Conservation (phyloP, 2,113 vertebrate genomes). For the Colaptes auratus region DNA sequence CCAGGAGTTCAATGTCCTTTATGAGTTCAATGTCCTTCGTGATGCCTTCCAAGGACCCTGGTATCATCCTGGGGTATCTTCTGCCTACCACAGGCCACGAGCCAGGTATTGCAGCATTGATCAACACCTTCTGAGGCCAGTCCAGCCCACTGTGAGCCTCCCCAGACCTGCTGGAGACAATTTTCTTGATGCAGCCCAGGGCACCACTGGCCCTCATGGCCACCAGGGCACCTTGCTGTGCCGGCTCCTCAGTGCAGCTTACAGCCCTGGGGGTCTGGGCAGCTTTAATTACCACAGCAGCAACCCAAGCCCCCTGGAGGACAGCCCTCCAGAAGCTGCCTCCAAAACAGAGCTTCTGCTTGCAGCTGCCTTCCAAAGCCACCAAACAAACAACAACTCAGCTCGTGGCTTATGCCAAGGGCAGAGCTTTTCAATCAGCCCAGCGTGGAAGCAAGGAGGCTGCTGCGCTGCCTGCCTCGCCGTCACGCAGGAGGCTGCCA, state of each 20-base stretch:
- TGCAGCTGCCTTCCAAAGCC: not conserved
- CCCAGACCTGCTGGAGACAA: too few species aligned
- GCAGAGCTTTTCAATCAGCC: slow-evolving; percentile 52
- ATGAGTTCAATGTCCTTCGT: too few species aligned
- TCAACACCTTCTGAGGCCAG: not conserved
- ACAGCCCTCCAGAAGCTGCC: slow-evolving; percentile 11
- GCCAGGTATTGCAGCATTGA: not conserved
- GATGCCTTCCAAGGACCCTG: not conserved
- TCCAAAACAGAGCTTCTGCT: slow-evolving; percentile 26
- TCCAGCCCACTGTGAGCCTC: not conserved
- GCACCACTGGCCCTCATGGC: too few species aligned
- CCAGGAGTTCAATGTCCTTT: too few species aligned
- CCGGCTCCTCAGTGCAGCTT: not conserved
- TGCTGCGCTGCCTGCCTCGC: slow-evolving; percentile 29
- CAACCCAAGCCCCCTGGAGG: not conserved
- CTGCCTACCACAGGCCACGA: not conserved
- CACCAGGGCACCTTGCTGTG: too few species aligned
- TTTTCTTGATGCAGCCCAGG: too few species aligned
- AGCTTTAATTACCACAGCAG: slow-evolving; percentile 11
- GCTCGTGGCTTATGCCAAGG: slow-evolving; percentile 56
- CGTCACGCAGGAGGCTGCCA: slow-evolving; percentile 65
- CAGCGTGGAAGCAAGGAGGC: slow-evolving; percentile 21
- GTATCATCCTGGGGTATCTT: not conserved
- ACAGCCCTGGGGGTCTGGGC: not conserved
- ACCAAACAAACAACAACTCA: not conserved